Percentiles rank a stretch among this genome's conserved stretches.
These are phyloP conservation scores for Himalopsyche kuldschensis DNA, from an alignment of 2,888 invertebrate species.

Conservation along the genomic window DNA sequence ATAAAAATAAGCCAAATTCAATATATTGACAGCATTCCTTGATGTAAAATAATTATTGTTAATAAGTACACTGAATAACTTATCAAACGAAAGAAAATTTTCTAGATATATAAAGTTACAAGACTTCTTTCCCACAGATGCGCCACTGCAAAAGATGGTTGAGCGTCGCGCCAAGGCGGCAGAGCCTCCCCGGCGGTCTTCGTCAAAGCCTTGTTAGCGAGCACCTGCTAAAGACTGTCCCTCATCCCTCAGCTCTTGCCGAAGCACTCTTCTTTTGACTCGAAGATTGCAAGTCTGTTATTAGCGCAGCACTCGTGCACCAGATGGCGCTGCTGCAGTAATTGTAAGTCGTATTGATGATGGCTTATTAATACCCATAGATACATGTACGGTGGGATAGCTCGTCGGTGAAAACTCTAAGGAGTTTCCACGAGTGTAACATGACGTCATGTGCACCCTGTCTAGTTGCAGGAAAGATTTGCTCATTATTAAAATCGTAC, in stretches of 20 bases:
- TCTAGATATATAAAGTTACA: too few species aligned
- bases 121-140: background rate
- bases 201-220: conserved; percentile 28
- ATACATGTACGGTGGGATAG: background rate
- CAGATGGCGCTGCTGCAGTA: conserved; percentile 19
- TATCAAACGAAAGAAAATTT: too few species aligned
- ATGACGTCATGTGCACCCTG: background rate
- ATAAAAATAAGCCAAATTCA: too few species aligned
- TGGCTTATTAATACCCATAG: conserved; percentile 19
- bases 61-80: too few species aligned
- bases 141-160: background rate
- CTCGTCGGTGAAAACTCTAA: background rate
- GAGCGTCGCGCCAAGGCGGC: background rate
- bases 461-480: background rate
- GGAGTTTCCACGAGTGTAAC: background rate
- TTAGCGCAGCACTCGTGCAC: conserved; percentile 11
- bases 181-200: conserved; percentile 5
- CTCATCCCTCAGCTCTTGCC: background rate
- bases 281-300: conserved; percentile 25
- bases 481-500: too few species aligned
- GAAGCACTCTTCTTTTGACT: conserved; percentile 23
- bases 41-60: too few species aligned
- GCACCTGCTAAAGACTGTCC: conserved; percentile 28
- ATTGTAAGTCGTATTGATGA: conserved; percentile 25
- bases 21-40: too few species aligned